These are phyloP conservation scores for Drosophila nannoptera DNA, from an alignment of 1,140 invertebrate species.

Conservation along the genomic window DNA sequence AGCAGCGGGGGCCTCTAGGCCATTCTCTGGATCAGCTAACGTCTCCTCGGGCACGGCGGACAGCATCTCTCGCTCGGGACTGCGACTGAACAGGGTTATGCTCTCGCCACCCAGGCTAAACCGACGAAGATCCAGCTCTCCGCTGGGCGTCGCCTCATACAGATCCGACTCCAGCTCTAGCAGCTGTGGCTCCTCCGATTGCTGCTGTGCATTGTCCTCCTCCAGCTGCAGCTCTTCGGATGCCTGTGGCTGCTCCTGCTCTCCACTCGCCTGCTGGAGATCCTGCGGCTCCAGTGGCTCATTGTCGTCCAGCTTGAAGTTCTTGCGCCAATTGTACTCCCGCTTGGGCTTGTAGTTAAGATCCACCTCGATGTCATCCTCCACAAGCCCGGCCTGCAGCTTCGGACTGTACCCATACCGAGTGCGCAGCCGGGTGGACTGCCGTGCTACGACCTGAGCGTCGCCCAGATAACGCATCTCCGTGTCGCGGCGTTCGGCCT, in stretches of 20 bases:
- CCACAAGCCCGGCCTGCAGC: conserved; percentile 43
- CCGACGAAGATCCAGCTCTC: conserved; percentile 55
- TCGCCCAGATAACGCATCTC: conserved; percentile 71
- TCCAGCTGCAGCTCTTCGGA: conserved; percentile 5
- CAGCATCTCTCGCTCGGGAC: conserved; percentile 60
- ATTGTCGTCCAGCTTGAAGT: conserved; percentile 70
- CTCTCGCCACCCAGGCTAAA: conserved; percentile 71
- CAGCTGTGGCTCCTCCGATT: conserved; percentile 16
- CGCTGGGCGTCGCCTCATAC: background rate
- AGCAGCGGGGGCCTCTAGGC: background rate
- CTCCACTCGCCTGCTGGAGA: background rate
- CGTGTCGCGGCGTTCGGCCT: conserved; percentile 52
- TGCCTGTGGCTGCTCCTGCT: background rate
- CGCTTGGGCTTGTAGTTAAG: conserved; percentile 70
- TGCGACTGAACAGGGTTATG: conserved; percentile 72
- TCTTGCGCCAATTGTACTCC: conserved; percentile 78
- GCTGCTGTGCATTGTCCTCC: background rate
- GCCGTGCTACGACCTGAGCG: conserved; percentile 58
- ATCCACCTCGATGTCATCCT: conserved; percentile 72
- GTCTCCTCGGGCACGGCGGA: conserved; percentile 56
- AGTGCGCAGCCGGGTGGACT: conserved; percentile 66
- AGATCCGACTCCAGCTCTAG: background rate
- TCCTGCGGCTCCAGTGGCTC: background rate
- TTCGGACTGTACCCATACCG: conserved; percentile 71
- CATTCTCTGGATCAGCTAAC: conserved; percentile 25